Evolutionary conservation across 2,797 vertebrate species (phyloP), one percentile per base, ranked within the genome.

Genomic region (Sebastes taczanowskii): DNA sequence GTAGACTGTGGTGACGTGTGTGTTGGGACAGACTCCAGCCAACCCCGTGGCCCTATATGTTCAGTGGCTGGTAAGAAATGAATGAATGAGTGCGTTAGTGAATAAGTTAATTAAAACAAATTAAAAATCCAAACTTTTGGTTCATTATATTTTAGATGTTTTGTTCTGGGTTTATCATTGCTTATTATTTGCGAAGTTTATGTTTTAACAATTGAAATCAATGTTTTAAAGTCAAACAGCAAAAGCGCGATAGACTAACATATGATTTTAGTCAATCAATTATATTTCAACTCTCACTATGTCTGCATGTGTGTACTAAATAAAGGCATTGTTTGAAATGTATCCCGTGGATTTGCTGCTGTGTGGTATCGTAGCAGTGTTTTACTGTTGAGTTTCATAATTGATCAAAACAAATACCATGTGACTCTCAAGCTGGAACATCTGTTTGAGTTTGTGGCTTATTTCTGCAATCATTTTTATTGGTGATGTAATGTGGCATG

Each of bases 391-490:
- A 42, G 10, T 74, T 72, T 61, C 11, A 77, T 42, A 11, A 75
- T 58, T n/a, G 14, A 71, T 62, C 23, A 60, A 23, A 74, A 63
- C 5, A 25, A 4, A 29, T 4, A 62, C 13, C 25, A 62, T 29
- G 38, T 61, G 22, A 75, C 49, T 9, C 20, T 70, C 4, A 34
- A 42, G 20, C n/a, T 69, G 35, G 30, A 82, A 68, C 62, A 63
- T 55, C 30, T 1, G 2, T 30, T 22, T 22, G 29, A 49, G 7
- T 68, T 30, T 56, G 53, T 27, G 52, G 23, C 60, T 60, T n/a
- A 35, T 55, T 65, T 74, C 69, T 32, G 23, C 34, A 74, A 22
- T 82, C 18, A 34, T 55, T 60, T 70, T 27, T 66, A 77, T 65
- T 56, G 34, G n/a, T 68, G 42, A 70, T 81, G 59, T 71, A 42